Conservation (phyloP, 2,113 vertebrate species). For the Dipodomys stephensi region DNA sequence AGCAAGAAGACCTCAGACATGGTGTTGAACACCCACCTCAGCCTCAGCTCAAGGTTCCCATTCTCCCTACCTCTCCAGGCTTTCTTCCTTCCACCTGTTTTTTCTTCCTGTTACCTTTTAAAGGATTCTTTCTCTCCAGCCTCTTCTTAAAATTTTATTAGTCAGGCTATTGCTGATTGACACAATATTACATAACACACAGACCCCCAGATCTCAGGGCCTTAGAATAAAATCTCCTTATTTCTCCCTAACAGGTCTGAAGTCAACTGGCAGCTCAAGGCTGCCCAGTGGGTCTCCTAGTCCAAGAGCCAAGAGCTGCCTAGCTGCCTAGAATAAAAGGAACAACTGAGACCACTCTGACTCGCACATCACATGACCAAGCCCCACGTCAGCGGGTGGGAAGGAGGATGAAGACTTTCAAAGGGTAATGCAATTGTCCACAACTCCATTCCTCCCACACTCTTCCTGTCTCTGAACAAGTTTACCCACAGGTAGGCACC, state of each 20-base stretch:
- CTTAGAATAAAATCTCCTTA: constrained; percentile 12
- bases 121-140: constrained; percentile 10
- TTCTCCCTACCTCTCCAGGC: not conserved
- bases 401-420: not conserved
- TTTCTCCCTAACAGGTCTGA: not conserved
- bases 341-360: not conserved
- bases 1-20: not conserved
- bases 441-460: not conserved
- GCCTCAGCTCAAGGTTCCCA: not conserved
- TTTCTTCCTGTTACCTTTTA: not conserved
- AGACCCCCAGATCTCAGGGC: not conserved
- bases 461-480: not conserved
- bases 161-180: not conserved
- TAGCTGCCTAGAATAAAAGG: not conserved
- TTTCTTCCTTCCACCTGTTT: not conserved
- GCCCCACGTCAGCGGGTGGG: not conserved
- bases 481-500: not conserved
- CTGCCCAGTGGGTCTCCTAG: not conserved
- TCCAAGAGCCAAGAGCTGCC: not conserved
- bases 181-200: not conserved
- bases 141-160: constrained; percentile 36
- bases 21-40: fast-evolving
- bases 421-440: not conserved
- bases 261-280: not conserved
- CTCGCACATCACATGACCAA: not conserved